Conservation (phyloP, 1,140 invertebrate species). For the Nixonia krombeini region DNA sequence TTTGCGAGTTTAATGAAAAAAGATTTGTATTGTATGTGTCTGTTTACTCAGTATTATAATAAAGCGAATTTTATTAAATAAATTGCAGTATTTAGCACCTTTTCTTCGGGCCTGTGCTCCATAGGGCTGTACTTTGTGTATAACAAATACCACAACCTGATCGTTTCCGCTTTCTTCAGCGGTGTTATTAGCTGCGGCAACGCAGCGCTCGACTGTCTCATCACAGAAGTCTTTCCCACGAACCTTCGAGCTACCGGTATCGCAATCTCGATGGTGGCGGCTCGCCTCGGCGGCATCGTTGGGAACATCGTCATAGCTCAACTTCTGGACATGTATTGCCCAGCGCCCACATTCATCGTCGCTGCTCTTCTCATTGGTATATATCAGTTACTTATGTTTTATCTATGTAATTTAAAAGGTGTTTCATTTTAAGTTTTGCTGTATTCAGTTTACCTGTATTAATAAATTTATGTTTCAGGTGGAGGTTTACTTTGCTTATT, state of each 20-base stretch:
- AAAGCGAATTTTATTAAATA: background rate
- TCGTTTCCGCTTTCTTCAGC: slow-evolving; percentile 88
- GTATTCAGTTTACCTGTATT: background rate
- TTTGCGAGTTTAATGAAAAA: background rate
- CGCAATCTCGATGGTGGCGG: slow-evolving; percentile 89
- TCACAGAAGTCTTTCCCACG: slow-evolving; percentile 91
- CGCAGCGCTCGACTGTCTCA: slow-evolving; percentile 88
- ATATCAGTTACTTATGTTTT: too few relatives aligned
- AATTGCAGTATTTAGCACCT: slow-evolving; percentile 77
- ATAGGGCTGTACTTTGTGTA: slow-evolving; percentile 87
- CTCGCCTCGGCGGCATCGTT: slow-evolving; percentile 86
- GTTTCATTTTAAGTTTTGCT: background rate
- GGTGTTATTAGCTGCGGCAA: slow-evolving; percentile 91
- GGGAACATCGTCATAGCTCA: slow-evolving; percentile 89
- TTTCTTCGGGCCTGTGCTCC: slow-evolving; percentile 88
- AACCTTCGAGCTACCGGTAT: slow-evolving; percentile 88
- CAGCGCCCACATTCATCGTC: slow-evolving; percentile 88
- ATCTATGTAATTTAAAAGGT: slow-evolving; percentile 7
- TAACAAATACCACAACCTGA: slow-evolving; percentile 85
- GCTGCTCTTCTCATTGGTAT: slow-evolving; percentile 81
- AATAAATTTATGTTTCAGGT: slow-evolving; percentile 62
- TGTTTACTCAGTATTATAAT: too few relatives aligned
- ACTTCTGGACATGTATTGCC: slow-evolving; percentile 85
- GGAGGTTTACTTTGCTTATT: slow-evolving; percentile 87
- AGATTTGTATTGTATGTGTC: too few relatives aligned